These are phyloP conservation scores for Taenioides sp. DNA, from an alignment of 2,797 vertebrate species.

Conservation along the genomic window DNA sequence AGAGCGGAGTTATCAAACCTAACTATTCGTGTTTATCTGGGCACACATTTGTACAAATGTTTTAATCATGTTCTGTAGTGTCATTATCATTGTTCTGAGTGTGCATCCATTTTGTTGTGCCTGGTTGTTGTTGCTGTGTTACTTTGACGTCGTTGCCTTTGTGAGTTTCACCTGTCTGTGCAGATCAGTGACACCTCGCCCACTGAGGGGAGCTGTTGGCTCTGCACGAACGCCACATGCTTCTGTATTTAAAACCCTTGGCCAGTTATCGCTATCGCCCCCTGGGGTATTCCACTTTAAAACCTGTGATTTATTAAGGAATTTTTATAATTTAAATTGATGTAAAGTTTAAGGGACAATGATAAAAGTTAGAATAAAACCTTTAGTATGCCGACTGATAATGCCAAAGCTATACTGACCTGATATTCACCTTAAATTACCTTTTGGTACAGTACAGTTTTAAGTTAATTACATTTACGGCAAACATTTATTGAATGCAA, in stretches of 20 bases:
- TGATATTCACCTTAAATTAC: neutral
- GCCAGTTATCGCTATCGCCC: neutral
- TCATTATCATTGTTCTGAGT: neutral
- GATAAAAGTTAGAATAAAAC: neutral
- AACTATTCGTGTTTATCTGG: neutral
- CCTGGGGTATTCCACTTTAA: neutral
- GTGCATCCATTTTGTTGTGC: neutral
- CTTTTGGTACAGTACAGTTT: neutral
- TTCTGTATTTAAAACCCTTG: constrained; percentile 15
- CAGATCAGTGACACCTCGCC: constrained; percentile 34
- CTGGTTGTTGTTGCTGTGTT: neutral
- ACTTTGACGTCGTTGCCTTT: neutral
- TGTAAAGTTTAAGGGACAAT: neutral
- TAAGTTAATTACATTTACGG: neutral
- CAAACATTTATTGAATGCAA: neutral
- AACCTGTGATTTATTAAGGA: neutral
- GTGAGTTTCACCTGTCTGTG: constrained; percentile 12
- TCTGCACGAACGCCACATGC: constrained; percentile 34
- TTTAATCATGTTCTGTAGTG: neutral
- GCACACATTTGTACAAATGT: no score
- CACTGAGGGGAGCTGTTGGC: constrained; percentile 67
- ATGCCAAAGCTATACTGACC: neutral
- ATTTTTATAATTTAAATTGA: neutral
- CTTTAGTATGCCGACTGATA: neutral
- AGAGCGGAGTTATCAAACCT: neutral